Percentiles rank a stretch among this genome's conserved stretches.
phyloP scores from a whole-genome alignment of 2,113 vertebrate species.

The Coracopsis vasa region DNA sequence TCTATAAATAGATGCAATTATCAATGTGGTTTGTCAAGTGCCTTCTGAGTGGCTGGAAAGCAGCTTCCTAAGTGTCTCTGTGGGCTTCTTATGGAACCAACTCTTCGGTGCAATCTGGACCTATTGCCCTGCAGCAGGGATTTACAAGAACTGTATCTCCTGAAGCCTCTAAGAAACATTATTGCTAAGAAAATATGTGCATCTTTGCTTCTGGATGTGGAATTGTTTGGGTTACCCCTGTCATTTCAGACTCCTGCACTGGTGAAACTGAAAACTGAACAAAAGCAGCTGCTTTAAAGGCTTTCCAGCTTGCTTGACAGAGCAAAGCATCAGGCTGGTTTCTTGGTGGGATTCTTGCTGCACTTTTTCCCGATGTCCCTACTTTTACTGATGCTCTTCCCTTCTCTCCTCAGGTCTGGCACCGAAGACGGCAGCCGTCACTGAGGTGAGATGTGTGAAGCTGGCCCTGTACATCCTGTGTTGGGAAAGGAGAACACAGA shows the following conservation, averaged over 20 bases:
- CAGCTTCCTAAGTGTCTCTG: background rate
- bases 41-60: background rate
- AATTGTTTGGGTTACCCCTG: background rate
- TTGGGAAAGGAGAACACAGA: background rate
- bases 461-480: background rate
- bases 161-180: background rate
- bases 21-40: background rate
- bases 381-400: background rate
- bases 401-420: constrained; percentile 61
- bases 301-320: background rate
- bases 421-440: constrained; percentile 48
- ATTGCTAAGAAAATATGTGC: background rate
- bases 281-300: background rate
- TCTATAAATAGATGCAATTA: constrained; percentile 37
- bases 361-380: background rate
- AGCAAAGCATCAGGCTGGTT: background rate
- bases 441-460: constrained; percentile 68
- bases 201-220: background rate
- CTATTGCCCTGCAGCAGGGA: background rate
- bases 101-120: background rate
- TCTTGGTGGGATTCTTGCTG: background rate
- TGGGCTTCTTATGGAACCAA: background rate
- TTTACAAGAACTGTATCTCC: background rate
- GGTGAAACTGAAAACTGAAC: background rate
- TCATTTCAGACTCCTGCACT: background rate